Conservation (phyloP, 2,797 vertebrate species). For the Rhynchotus rufescens region DNA sequence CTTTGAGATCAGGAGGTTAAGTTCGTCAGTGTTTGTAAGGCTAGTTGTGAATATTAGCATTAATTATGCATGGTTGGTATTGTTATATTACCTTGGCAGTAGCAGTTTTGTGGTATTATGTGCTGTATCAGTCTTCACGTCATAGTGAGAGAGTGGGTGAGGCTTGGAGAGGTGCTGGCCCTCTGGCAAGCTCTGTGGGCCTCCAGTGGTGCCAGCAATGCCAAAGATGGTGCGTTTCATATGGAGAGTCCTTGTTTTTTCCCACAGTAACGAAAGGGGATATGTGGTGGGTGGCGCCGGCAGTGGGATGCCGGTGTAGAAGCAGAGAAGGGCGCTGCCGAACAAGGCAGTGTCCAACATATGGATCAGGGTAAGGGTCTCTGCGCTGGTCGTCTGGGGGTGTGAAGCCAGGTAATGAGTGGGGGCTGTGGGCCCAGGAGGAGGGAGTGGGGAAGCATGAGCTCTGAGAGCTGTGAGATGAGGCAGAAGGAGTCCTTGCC, state of each 20-base stretch:
- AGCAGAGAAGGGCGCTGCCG: neutral
- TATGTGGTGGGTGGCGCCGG: neutral
- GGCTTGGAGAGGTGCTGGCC: neutral
- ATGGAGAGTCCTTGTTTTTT: no score
- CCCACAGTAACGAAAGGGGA: no score
- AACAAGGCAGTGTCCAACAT: fast-evolving
- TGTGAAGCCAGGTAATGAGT: neutral
- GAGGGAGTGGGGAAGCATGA: neutral
- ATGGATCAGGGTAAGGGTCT: fast-evolving
- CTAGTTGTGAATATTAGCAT: neutral
- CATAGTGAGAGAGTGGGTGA: neutral
- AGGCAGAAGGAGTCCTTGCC: neutral
- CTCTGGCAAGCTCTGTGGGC: neutral
- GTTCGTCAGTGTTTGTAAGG: neutral
- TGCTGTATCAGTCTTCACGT: neutral
- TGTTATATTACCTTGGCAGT: neutral
- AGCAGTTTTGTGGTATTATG: neutral
- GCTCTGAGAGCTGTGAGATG: neutral
- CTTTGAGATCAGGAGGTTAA: neutral
- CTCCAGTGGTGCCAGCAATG: fast-evolving
- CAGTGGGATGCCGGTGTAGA: no score
- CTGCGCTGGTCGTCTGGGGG: neutral
- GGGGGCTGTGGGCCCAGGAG: neutral
- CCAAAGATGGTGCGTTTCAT: neutral
- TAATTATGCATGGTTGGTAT: neutral